Conservation (phyloP, 2,113 vertebrate species). For the Heterochromis multidens region DNA sequence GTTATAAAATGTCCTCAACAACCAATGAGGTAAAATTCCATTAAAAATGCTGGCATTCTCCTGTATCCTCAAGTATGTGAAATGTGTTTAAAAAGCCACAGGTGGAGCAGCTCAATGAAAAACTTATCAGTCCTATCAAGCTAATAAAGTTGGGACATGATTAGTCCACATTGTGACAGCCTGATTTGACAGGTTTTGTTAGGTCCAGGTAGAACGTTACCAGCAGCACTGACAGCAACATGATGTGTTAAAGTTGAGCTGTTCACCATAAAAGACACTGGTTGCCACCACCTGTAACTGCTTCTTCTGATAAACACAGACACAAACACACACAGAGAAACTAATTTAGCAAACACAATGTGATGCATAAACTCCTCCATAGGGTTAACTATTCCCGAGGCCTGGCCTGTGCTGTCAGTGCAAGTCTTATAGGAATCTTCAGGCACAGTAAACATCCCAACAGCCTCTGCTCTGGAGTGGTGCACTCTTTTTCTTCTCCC, state of each 20-base stretch:
- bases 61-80: constrained; percentile 34
- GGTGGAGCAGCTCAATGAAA: not conserved
- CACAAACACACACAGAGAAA: constrained; percentile 19
- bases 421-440: constrained; percentile 22
- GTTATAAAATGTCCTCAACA: constrained; percentile 42
- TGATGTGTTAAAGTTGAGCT: not conserved
- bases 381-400: constrained; percentile 29
- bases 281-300: not conserved
- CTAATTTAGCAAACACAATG: constrained; percentile 53
- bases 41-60: constrained; percentile 28
- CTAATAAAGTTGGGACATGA: constrained; percentile 2
- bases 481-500: not conserved
- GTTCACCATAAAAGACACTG: not conserved
- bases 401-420: constrained; percentile 5
- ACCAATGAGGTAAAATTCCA: constrained; percentile 7
- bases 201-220: not conserved
- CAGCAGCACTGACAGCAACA: not conserved
- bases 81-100: constrained; percentile 44
- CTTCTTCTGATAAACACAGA: constrained; percentile 25
- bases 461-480: constrained; percentile 1
- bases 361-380: constrained; percentile 39
- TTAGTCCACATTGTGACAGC: not conserved
- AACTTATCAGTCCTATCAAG: not conserved
- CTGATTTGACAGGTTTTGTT: not conserved
- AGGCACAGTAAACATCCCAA: constrained; percentile 42